Percentiles rank a stretch among this genome's conserved stretches.
These are phyloP conservation scores for Reinhardtius hippoglossoides DNA, from an alignment of 2,113 vertebrate genomes.

Conservation along the genomic window DNA sequence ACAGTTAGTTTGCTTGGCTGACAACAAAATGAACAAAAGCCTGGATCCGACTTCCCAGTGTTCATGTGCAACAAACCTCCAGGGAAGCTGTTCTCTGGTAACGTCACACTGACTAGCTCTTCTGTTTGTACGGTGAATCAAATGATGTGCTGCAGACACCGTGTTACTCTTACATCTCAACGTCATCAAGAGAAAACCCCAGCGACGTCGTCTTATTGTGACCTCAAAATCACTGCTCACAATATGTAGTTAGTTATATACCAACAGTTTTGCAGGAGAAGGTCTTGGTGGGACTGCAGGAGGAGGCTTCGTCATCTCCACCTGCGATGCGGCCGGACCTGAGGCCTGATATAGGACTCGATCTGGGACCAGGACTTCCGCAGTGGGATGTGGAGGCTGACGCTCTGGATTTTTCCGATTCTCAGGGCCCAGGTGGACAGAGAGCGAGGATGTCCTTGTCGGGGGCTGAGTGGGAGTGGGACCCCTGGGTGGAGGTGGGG, in stretches of 20 bases:
- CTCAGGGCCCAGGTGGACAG: slow-evolving; percentile 85
- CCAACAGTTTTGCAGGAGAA: slow-evolving; percentile 74
- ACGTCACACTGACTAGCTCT: not conserved
- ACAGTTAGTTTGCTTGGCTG: slow-evolving; percentile 48
- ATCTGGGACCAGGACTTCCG: slow-evolving; percentile 68
- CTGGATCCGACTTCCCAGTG: not conserved
- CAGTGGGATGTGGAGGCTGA: slow-evolving; percentile 74
- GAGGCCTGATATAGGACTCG: slow-evolving; percentile 31
- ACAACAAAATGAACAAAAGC: slow-evolving; percentile 25
- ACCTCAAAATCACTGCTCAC: not conserved
- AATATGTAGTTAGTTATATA: slow-evolving; percentile 66
- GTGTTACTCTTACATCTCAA: not conserved
- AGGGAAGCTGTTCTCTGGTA: not conserved
- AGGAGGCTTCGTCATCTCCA: slow-evolving; percentile 46
- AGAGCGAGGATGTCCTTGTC: slow-evolving; percentile 86
- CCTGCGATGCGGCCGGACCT: slow-evolving; percentile 39
- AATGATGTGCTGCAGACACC: not conserved
- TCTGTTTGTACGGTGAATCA: not conserved
- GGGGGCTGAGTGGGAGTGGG: slow-evolving; percentile 52
- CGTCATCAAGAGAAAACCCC: not conserved
- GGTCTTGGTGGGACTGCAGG: slow-evolving; percentile 78
- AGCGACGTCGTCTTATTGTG: slow-evolving; percentile 1
- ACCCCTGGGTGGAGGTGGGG: slow-evolving; percentile 40
- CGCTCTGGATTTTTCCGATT: slow-evolving; percentile 68
- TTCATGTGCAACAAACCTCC: not conserved